These are phyloP conservation scores for Lontra canadensis DNA, from an alignment of 2,113 vertebrate genomes.

Conservation along the genomic window DNA sequence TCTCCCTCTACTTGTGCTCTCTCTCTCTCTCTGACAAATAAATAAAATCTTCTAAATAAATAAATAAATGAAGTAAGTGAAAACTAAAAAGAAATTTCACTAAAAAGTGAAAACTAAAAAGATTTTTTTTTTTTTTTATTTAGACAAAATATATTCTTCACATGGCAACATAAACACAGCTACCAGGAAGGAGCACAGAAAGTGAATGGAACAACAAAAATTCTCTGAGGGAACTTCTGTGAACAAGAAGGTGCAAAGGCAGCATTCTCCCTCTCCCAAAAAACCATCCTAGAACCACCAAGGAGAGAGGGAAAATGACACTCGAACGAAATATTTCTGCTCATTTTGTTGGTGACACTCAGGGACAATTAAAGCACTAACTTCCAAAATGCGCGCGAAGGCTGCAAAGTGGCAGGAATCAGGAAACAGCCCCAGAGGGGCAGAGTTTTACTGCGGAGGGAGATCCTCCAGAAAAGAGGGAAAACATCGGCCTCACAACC, in stretches of 20 bases:
- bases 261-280: neutral
- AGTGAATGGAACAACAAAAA: neutral
- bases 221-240: neutral
- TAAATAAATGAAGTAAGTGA: too few species aligned
- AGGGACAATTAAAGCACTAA: neutral
- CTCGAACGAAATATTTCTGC: neutral
- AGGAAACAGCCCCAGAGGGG: neutral
- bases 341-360: neutral
- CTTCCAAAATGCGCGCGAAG: neutral
- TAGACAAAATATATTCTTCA: neutral
- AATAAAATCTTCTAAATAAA: too few species aligned
- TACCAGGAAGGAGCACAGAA: neutral
- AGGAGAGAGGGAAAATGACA: neutral
- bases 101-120: neutral
- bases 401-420: neutral
- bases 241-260: neutral
- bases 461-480: neutral
- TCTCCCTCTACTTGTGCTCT: too few species aligned
- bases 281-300: neutral
- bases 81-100: neutral
- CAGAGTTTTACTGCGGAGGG: neutral
- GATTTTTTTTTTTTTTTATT: neutral
- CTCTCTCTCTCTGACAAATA: too few species aligned
- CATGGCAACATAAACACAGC: neutral
- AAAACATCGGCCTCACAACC: fast-evolving